These are phyloP conservation scores for Hippasteria phrygiana DNA, from an alignment of 53 echinoderm and acorn worm species.

Conservation along the genomic window DNA sequence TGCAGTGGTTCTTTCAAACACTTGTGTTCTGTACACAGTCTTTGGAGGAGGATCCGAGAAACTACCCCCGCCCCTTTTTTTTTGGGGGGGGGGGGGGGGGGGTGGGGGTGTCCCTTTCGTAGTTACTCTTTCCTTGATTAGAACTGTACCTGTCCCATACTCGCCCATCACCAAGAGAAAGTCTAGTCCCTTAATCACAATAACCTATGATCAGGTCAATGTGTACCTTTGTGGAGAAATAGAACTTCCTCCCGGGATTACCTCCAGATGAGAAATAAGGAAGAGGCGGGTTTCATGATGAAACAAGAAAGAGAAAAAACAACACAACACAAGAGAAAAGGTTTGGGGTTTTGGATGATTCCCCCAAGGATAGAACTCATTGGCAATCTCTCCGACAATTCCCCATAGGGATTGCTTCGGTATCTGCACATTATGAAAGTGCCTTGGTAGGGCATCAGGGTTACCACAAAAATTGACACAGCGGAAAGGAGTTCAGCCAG, in stretches of 20 bases:
- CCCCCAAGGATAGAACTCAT: background rate
- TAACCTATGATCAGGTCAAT: too few relatives aligned
- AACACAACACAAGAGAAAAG: background rate
- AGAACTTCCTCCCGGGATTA: background rate
- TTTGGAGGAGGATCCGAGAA: too few relatives aligned
- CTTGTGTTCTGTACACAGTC: too few relatives aligned
- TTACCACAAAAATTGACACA: background rate
- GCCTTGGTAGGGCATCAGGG: background rate
- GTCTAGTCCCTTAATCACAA: background rate
- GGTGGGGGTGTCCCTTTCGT: too few relatives aligned
- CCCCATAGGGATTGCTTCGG: background rate
- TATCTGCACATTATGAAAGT: background rate
- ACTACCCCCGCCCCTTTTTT: too few relatives aligned
- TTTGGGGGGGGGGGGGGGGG: too few relatives aligned
- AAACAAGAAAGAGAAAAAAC: background rate
- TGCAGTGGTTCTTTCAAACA: background rate
- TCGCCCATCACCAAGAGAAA: too few relatives aligned
- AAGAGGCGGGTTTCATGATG: background rate
- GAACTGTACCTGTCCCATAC: too few relatives aligned
- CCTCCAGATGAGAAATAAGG: constrained; percentile 3
- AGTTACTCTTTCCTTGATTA: too few relatives aligned
- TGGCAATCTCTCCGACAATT: background rate
- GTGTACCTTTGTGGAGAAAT: background rate
- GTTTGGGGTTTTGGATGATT: background rate
- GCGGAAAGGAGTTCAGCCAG: background rate